phyloP scores from a whole-genome alignment of 2,797 vertebrate genomes.

The Acanthornis magna region DNA sequence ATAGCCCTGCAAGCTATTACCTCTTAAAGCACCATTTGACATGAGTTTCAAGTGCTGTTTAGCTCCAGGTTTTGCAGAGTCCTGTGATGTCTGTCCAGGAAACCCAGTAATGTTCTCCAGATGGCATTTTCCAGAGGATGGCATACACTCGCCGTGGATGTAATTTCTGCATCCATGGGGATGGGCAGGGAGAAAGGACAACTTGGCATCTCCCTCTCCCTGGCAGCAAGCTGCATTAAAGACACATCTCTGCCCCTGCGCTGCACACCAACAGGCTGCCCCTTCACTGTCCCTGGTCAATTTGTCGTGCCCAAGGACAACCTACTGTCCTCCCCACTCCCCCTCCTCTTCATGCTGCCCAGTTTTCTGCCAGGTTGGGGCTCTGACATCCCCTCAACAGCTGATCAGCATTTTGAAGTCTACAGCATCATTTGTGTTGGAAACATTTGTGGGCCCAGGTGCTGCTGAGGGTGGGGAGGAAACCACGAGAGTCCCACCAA shows the following conservation, averaged over 20 bases:
- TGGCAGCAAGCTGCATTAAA: background rate
- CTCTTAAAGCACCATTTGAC: conserved; percentile 13
- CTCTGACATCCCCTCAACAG: background rate
- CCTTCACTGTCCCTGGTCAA: background rate
- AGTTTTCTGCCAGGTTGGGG: background rate
- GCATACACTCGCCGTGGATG: background rate
- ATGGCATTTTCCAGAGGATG: conserved; percentile 43
- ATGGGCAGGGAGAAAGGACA: background rate
- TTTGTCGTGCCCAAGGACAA: background rate
- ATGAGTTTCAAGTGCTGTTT: background rate
- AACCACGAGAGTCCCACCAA: background rate
- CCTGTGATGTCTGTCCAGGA: conserved; percentile 21
- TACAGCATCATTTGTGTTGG: background rate
- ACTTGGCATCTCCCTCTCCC: background rate
- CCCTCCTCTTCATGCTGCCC: background rate
- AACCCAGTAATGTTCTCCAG: conserved; percentile 25
- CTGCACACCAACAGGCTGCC: background rate
- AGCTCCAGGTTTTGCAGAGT: conserved; percentile 18
- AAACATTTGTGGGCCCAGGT: accelerated
- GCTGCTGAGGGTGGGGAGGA: background rate
- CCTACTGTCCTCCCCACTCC: background rate
- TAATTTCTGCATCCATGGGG: background rate
- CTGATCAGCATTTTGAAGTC: background rate
- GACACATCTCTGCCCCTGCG: accelerated
- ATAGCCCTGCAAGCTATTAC: background rate